phyloP scores from a whole-genome alignment of 2,797 vertebrate genomes.

The Hoplostethus mediterraneus region DNA sequence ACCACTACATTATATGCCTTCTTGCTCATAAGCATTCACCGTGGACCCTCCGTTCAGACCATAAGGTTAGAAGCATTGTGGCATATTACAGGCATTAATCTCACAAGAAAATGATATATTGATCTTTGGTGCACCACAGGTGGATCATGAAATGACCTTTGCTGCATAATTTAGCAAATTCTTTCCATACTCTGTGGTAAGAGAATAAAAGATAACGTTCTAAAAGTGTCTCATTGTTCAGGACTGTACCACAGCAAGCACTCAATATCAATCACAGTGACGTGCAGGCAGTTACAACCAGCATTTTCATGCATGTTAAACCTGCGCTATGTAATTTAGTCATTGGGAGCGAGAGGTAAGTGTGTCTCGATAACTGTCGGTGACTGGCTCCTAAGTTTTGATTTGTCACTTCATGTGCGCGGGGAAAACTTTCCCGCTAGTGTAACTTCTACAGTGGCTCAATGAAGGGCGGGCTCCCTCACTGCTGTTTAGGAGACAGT shows the following conservation, averaged over 20 bases:
- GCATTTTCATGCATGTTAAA: not conserved
- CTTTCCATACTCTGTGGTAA: not conserved
- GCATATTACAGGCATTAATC: constrained; percentile 68
- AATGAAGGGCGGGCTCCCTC: no score
- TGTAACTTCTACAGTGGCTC: no score
- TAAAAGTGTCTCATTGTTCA: constrained; percentile 15
- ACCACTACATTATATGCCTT: not conserved
- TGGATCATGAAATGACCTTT: constrained; percentile 61
- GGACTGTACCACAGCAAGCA: constrained; percentile 15
- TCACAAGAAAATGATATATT: constrained; percentile 76
- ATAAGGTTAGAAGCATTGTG: constrained; percentile 36
- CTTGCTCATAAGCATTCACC: constrained; percentile 48
- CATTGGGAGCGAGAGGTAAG: no score
- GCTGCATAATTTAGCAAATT: constrained; percentile 57
- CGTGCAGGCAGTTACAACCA: constrained; percentile 11
- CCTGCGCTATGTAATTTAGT: not conserved
- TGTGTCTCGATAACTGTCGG: no score
- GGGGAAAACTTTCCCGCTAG: no score
- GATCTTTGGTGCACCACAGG: constrained; percentile 62
- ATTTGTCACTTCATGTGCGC: no score
- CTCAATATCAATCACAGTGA: constrained; percentile 20
- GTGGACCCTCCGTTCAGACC: constrained; percentile 23
- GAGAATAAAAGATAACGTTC: constrained; percentile 8
- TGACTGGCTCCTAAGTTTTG: no score
- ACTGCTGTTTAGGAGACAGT: no score